These are phyloP conservation scores for Crambe crambe DNA, from an alignment of 37 sponge, comb jelly and placozoan genomes.

Conservation along the genomic window DNA sequence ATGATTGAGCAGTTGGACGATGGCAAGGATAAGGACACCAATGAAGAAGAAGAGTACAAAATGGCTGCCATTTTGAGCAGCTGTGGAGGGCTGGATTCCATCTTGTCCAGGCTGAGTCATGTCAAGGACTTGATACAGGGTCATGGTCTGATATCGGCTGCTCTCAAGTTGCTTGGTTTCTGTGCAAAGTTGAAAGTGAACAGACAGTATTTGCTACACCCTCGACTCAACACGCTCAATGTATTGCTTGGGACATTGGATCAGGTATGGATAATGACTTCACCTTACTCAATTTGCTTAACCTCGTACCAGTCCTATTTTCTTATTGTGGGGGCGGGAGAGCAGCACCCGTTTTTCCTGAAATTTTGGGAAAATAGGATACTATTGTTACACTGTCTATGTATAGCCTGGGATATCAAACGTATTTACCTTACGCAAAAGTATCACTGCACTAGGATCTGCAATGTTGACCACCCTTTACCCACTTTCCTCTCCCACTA, in stretches of 20 bases:
- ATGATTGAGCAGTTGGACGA: conserved; percentile 77
- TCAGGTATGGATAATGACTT: conserved; percentile 33
- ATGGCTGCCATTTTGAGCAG: conserved; percentile 78
- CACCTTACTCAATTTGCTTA: no score
- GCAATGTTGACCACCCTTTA: no score
- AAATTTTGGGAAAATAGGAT: no score
- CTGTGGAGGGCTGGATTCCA: conserved; percentile 85
- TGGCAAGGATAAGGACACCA: conserved; percentile 54
- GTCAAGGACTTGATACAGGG: conserved; percentile 68
- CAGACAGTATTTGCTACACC: conserved; percentile 68
- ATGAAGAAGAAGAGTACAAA: conserved; percentile 86
- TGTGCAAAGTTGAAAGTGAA: conserved; percentile 86
- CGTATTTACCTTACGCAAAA: no score
- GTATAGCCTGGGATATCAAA: no score
- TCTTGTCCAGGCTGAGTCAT: conserved; percentile 62
- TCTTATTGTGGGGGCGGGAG: no score
- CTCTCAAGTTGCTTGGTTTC: conserved; percentile 78
- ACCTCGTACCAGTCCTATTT: no score
- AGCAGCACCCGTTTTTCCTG: no score
- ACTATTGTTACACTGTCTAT: no score
- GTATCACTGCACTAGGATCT: no score
- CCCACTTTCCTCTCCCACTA: conserved; percentile 70
- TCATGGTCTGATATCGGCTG: conserved; percentile 67
- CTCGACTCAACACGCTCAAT: conserved; percentile 75
- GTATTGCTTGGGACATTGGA: conserved; percentile 61